phyloP scores from a whole-genome alignment of 2,113 vertebrate genomes.

The Paralichthys olivaceus region DNA sequence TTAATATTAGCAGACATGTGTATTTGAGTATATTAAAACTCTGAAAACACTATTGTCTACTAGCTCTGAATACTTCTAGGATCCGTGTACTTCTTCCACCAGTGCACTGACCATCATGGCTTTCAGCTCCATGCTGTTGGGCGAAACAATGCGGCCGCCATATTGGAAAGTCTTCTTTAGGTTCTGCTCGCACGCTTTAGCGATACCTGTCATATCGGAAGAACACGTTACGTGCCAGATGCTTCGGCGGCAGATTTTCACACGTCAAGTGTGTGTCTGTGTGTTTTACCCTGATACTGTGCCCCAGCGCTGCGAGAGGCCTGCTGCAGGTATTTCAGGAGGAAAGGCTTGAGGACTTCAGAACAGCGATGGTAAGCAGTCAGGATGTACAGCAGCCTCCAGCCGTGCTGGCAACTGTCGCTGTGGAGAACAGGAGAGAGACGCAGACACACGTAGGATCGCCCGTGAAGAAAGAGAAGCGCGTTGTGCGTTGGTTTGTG shows the following conservation, averaged over 20 bases:
- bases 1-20: no score
- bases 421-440: conserved; percentile 76
- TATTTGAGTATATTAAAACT: not conserved
- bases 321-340: conserved; percentile 87
- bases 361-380: conserved; percentile 91
- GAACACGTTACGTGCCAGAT: not conserved
- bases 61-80: not conserved
- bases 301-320: conserved; percentile 80
- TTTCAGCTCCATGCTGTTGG: conserved; percentile 92
- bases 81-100: not conserved
- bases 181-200: conserved; percentile 95
- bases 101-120: conserved; percentile 91
- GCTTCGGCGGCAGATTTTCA: not conserved
- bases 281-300: conserved; percentile 90
- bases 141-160: conserved; percentile 87
- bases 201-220: conserved; percentile 83
- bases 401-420: conserved; percentile 94
- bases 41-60: no score
- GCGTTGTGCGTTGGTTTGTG: conserved; percentile 26
- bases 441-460: conserved; percentile 18
- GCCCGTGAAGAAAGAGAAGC: conserved; percentile 19
- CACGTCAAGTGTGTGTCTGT: not conserved
- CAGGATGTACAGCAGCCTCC: conserved; percentile 94
- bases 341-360: conserved; percentile 88
- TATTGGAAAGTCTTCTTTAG: conserved; percentile 90